These are phyloP conservation scores for Bathynomus jamesi DNA, from an alignment of 1,140 invertebrate genomes.

Conservation along the genomic window DNA sequence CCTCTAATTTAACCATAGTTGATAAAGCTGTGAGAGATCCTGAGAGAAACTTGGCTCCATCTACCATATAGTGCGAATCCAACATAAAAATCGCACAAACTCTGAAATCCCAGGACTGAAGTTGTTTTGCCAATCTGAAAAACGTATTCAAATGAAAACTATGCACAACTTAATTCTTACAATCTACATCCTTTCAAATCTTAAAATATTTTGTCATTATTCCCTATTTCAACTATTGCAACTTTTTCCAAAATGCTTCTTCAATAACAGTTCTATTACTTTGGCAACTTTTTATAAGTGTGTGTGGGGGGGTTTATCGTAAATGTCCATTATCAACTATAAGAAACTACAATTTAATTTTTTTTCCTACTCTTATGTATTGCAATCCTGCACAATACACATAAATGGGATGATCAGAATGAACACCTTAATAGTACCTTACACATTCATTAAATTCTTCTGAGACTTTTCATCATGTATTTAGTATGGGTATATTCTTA, in stretches of 20 bases:
- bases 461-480: too few relatives aligned
- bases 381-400: too few relatives aligned
- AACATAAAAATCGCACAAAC: constrained; percentile 87
- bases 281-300: neutral
- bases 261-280: neutral
- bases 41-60: constrained; percentile 90
- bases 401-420: too few relatives aligned
- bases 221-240: neutral
- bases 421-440: too few relatives aligned
- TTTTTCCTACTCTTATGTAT: too few relatives aligned
- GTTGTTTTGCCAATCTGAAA: constrained; percentile 26
- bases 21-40: constrained; percentile 88
- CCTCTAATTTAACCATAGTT: constrained; percentile 91
- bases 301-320: neutral
- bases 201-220: too few relatives aligned
- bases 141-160: constrained; percentile 1
- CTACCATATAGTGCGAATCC: constrained; percentile 95
- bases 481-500: too few relatives aligned
- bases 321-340: too few relatives aligned
- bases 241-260: neutral
- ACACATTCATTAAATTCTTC: too few relatives aligned
- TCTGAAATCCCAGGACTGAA: constrained; percentile 73
- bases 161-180: neutral
- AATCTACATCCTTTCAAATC: neutral
- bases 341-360: too few relatives aligned